A percentile compares a stretch with the other conserved stretches of the same genome.
Conservation (phyloP, 2,797 vertebrate genomes). For the Eutrigla gurnardus region DNA sequence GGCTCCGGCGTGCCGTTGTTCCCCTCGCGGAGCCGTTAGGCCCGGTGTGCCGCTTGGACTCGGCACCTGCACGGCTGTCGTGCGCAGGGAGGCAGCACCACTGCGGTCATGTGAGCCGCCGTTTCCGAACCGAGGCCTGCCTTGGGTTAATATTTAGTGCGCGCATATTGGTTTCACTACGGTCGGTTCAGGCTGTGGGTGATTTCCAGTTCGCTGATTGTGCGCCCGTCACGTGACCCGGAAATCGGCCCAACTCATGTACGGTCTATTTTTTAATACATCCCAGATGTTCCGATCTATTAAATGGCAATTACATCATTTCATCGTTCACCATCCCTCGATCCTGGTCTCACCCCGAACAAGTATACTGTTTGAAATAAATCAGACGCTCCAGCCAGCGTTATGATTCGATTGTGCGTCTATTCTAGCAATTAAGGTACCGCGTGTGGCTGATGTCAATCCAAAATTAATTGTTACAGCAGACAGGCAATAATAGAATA, state of each 20-base stretch:
- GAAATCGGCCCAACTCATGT: neutral
- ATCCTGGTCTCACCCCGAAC: too few relatives aligned
- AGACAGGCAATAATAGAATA: neutral
- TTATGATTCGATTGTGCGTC: neutral
- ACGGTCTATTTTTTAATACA: too few relatives aligned
- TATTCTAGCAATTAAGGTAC: conserved; percentile 7
- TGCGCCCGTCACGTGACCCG: conserved; percentile 24
- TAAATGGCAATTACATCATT: neutral
- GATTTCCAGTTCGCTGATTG: too few relatives aligned
- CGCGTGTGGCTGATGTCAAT: neutral
- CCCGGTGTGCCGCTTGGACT: conserved; percentile 3
- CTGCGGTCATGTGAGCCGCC: conserved; percentile 33
- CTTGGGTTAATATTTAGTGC: neutral
- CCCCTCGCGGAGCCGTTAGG: neutral
- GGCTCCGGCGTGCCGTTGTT: neutral
- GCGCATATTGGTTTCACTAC: neutral
- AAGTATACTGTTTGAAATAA: neutral
- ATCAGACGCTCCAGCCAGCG: neutral
- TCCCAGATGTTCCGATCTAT: too few relatives aligned
- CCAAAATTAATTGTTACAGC: neutral
- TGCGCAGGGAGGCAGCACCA: conserved; percentile 13
- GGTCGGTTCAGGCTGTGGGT: neutral
- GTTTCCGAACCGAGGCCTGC: conserved; percentile 33
- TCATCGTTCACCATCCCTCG: neutral
- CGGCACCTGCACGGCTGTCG: conserved; percentile 15